Evolutionary conservation across 2,113 vertebrate species (phyloP).

Genomic region (Nothocercus nigrocapillus): DNA sequence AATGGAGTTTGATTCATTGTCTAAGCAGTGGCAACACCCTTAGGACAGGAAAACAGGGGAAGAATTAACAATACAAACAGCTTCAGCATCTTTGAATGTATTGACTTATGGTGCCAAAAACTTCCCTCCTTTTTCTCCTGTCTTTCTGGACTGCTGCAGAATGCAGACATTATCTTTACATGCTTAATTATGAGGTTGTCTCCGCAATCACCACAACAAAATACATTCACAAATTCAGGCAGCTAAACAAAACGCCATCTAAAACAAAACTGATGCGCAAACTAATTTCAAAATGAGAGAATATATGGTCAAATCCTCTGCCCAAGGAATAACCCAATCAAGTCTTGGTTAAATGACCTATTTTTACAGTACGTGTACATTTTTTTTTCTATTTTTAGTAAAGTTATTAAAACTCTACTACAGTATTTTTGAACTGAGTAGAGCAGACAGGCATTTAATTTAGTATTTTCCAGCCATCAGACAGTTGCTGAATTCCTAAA

Average conservation of each 20-base stretch:
- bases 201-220: neutral
- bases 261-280: neutral
- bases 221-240: neutral
- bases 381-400: neutral
- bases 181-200: neutral
- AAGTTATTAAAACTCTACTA: constrained; percentile 22
- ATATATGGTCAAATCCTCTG: neutral
- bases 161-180: neutral
- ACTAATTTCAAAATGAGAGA: neutral
- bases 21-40: neutral
- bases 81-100: neutral
- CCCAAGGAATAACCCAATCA: neutral
- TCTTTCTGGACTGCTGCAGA: neutral
- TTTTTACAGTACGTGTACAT: neutral
- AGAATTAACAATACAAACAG: neutral
- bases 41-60: neutral
- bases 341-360: neutral
- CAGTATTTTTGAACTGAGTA: constrained; percentile 6
- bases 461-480: neutral
- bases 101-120: neutral
- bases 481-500: neutral
- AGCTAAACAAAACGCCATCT: neutral
- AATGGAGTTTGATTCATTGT: neutral
- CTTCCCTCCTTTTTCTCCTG: neutral
- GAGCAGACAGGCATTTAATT: neutral